Conservation (phyloP, 2,888 invertebrate species). For the Cactoblastis cactorum region DNA sequence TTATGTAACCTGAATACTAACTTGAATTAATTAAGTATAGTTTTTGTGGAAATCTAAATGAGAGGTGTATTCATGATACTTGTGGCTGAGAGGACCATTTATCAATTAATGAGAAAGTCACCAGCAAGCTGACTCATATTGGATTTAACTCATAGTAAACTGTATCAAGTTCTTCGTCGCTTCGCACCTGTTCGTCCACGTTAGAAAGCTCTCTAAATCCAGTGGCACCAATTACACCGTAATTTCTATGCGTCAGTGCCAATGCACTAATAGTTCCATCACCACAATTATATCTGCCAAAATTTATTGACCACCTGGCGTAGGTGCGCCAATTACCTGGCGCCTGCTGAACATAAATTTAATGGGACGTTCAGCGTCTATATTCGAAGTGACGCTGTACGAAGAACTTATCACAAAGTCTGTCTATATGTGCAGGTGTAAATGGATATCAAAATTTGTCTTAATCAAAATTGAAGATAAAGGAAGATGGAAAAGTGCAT, state of each 20-base stretch:
- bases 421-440: background rate
- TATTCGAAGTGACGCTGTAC: background rate
- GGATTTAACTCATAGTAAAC: background rate
- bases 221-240: constrained; percentile 2
- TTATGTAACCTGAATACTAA: no score
- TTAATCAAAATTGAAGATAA: no score
- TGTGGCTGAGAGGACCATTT: no score
- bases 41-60: no score
- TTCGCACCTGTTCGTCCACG: background rate
- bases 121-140: no score
- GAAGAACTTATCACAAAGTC: background rate
- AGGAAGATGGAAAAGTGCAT: no score
- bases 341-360: background rate
- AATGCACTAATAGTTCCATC: constrained; percentile 8
- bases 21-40: no score
- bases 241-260: constrained; percentile 2
- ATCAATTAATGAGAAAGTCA: no score
- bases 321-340: constrained; percentile 4
- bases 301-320: background rate
- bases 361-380: background rate
- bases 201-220: background rate
- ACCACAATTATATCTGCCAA: background rate
- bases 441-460: background rate
- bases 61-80: no score
- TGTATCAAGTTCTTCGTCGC: background rate